These are phyloP conservation scores for Acyrthosiphon pisum DNA, from an alignment of 1,140 invertebrate species.

Conservation along the genomic window DNA sequence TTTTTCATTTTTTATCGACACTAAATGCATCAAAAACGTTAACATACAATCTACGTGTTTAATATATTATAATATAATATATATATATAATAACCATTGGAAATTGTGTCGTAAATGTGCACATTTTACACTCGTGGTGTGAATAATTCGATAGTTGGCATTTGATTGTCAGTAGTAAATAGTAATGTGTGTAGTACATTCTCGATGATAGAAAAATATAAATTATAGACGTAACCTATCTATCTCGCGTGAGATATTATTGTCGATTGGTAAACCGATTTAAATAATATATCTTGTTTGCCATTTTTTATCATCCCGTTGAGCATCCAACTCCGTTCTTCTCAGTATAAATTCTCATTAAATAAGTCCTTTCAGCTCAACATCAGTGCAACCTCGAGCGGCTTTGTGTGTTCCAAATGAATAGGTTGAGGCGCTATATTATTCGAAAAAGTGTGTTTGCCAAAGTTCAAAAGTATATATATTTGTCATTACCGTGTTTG, in stretches of 20 bases:
- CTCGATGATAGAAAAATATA: conserved; percentile 6
- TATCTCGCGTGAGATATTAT: not conserved
- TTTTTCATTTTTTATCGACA: not conserved
- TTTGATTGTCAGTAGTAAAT: not conserved
- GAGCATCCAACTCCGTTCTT: not conserved
- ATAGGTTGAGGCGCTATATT: not conserved
- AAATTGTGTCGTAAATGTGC: not conserved
- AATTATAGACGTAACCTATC: not conserved
- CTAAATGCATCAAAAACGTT: not conserved
- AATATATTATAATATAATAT: too few species aligned
- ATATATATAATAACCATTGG: not conserved
- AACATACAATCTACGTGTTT: not conserved
- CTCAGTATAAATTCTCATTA: not conserved
- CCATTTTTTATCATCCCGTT: not conserved
- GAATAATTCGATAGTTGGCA: not conserved
- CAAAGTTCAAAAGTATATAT: not conserved
- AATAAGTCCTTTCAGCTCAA: not conserved
- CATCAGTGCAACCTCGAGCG: not conserved
- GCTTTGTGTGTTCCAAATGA: not conserved
- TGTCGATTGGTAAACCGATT: not conserved
- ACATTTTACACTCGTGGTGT: not conserved
- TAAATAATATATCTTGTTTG: not conserved
- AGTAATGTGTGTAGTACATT: not conserved
- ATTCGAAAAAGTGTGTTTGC: not conserved
- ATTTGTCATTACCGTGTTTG: not conserved